Evolutionary conservation across 2,888 invertebrate species (phyloP).

Genomic region (Nemotelus nigrinus): DNA sequence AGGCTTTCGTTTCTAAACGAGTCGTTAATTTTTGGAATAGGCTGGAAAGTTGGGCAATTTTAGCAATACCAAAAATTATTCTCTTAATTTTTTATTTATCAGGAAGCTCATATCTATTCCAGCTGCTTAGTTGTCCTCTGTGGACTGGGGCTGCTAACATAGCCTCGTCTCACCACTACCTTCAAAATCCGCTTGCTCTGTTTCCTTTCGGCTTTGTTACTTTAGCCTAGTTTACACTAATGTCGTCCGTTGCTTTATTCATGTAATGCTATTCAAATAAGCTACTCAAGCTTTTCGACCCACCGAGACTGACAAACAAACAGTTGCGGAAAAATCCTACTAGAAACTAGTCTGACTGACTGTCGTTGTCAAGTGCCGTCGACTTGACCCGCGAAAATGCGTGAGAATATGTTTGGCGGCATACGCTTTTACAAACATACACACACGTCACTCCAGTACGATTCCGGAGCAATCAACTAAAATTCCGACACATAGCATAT

Average conservation of each 20-base stretch:
- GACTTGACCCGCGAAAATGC: slow-evolving; percentile 26
- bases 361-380: neutral
- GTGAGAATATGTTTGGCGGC: neutral
- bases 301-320: slow-evolving; percentile 12
- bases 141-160: no score
- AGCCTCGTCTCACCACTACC: no score
- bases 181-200: no score
- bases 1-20: no score
- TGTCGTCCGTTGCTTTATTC: slow-evolving; percentile 2
- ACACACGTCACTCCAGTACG: neutral
- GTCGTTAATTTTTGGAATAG: no score
- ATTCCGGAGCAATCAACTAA: slow-evolving; percentile 3
- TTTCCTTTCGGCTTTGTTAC: no score
- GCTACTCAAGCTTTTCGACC: slow-evolving; percentile 12
- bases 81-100: no score
- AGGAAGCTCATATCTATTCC: no score
- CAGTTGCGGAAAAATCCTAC: neutral
- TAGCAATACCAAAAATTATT: no score
- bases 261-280: neutral
- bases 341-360: slow-evolving; percentile 9
- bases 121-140: no score
- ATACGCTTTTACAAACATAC: neutral
- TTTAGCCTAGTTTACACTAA: slow-evolving; percentile 15
- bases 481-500: slow-evolving; percentile 32
- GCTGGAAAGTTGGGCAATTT: no score